These are phyloP conservation scores for Frankliniella intonsa DNA, from an alignment of 2,888 invertebrate genomes.

Conservation along the genomic window DNA sequence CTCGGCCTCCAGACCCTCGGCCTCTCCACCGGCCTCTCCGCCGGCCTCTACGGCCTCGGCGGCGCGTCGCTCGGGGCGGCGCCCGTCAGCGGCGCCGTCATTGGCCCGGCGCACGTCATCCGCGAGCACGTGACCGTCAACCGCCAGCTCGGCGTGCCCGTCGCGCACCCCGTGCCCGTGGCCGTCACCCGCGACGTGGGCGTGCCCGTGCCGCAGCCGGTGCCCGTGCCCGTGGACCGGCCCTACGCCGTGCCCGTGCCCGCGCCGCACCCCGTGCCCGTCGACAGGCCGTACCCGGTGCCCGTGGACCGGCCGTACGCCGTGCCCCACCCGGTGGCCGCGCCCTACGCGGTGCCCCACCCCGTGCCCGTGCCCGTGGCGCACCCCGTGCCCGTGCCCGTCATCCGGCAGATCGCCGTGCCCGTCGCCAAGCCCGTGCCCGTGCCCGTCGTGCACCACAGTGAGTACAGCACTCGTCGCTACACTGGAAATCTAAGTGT, in stretches of 20 bases:
- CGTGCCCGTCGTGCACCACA: background rate
- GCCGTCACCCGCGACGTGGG: slow-evolving; percentile 34
- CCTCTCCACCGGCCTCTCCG: background rate
- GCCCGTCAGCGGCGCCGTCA: background rate
- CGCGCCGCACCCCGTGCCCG: slow-evolving; percentile 10
- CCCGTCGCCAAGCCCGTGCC: slow-evolving; percentile 14
- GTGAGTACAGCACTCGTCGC: too few relatives aligned
- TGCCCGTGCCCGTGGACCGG: slow-evolving; percentile 32
- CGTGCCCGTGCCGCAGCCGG: slow-evolving; percentile 33
- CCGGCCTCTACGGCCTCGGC: background rate
- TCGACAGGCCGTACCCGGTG: slow-evolving; percentile 8
- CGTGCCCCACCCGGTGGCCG: slow-evolving; percentile 1
- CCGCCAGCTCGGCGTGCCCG: slow-evolving; percentile 34
- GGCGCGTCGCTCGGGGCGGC: background rate
- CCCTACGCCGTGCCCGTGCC: slow-evolving; percentile 33
- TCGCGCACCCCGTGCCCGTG: slow-evolving; percentile 34
- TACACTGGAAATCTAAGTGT: too few relatives aligned
- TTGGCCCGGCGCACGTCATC: slow-evolving; percentile 2
- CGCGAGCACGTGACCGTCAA: slow-evolving; percentile 31
- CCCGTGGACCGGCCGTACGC: background rate
- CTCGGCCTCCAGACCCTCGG: background rate
- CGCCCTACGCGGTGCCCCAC: slow-evolving; percentile 4
- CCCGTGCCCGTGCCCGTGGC: background rate
- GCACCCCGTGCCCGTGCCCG: slow-evolving; percentile 1
- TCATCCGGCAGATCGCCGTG: background rate